Conservation (phyloP, 2,113 vertebrate genomes). For the Halcyon senegalensis region DNA sequence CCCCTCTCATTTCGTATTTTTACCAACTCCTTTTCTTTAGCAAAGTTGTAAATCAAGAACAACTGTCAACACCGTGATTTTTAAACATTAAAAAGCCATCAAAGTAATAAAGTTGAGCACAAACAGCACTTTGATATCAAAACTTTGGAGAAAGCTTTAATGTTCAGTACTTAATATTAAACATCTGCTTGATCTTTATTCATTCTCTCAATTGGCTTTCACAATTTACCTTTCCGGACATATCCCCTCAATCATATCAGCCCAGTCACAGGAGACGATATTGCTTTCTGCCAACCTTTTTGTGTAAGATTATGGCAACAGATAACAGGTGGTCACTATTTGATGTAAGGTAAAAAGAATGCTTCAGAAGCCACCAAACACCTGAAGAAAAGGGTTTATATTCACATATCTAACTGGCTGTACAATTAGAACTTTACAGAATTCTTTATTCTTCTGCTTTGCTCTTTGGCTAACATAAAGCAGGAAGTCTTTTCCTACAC, state of each 20-base stretch:
- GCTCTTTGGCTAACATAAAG: slow-evolving; percentile 60
- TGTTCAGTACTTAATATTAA: slow-evolving; percentile 12
- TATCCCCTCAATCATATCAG: slow-evolving; percentile 2
- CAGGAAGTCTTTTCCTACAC: slow-evolving; percentile 68
- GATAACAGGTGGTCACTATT: slow-evolving; percentile 48
- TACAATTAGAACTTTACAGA: slow-evolving; percentile 74
- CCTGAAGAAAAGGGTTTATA: slow-evolving; percentile 56
- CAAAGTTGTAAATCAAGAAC: background rate
- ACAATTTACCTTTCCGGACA: slow-evolving; percentile 21
- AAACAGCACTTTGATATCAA: background rate
- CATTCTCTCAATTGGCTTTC: background rate
- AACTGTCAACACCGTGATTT: background rate
- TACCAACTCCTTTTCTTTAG: background rate
- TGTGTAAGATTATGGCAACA: background rate
- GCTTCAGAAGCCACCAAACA: slow-evolving; percentile 65
- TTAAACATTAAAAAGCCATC: slow-evolving; percentile 1
- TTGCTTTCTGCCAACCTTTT: background rate
- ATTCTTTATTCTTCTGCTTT: slow-evolving; percentile 78
- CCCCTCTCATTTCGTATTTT: background rate
- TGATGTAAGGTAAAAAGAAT: slow-evolving; percentile 42
- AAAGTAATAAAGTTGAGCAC: background rate
- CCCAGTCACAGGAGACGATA: background rate
- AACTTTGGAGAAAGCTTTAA: background rate
- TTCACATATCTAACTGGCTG: slow-evolving; percentile 56
- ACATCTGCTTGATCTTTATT: slow-evolving; percentile 23